Base-by-base conservation (phyloP, 1,140 invertebrate genomes). In the Leguminivora glycinivorella region DNA sequence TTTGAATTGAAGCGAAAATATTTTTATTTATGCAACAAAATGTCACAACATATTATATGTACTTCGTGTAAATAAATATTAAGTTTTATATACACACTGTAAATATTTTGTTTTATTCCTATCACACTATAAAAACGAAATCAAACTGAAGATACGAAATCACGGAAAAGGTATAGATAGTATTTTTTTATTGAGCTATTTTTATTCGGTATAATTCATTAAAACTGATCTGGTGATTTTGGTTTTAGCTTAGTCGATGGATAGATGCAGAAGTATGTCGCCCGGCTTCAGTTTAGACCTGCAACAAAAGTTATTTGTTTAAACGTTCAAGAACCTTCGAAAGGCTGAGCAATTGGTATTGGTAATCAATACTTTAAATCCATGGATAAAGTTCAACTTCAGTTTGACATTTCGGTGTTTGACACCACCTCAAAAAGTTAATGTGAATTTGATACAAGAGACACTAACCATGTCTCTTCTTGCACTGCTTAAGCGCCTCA, bases 21-120 rank as follows among this genome's bases (percentile, higher is more conserved):
- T 68, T 52, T 68, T 68, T 83, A 80, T 82, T 83, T 84, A 78
- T 75, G 78, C 71, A 79, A 72, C 75, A 82, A 82, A 83, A 83
- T 79, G 88, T 89, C 89, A 89, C 87, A 90, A 88, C 75, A 81
- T 85, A 75, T 38, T 3, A 29, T 90, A 85, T 83, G 80, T 83
- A 83, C 76, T 84, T 82, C 82, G 85, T 91, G 89, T 91, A 91
- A 91, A 91, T 91, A 91, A 91, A 91, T 82, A 83, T 83, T 87
- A 89, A 88, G 83, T 88, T 91, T 89, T 90, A 82, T 88, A 88
- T 85, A 89, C 84, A 89, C 87, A 63, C 86, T 89, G 87, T 89
- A 89, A 89, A 76, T 72, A 38, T 71, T 52, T 79, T 76, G 75
- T 90, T 88, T 88, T 81, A 84, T 84, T 86, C 72, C 25, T 17